Base-by-base conservation (phyloP, 2,888 invertebrate species). In the Drosophila paramelanica region DNA sequence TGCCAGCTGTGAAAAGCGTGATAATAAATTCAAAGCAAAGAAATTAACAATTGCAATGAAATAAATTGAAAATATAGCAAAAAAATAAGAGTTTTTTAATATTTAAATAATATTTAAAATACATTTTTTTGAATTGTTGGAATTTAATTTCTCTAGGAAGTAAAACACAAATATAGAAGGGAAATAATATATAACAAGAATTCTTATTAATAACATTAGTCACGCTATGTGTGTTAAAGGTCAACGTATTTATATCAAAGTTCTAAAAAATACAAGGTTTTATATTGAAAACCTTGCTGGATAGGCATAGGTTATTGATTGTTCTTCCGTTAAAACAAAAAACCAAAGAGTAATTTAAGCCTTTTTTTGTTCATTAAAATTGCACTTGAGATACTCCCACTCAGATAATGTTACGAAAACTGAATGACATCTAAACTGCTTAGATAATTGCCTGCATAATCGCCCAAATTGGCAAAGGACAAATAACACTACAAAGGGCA, bases 401-500 rank as follows among this genome's bases (percentile, higher is more conserved):
- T 13, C 45, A 2, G 14, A 41, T 17, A 10, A 10, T 8, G 7
- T 31, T 31, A 31, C 31, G 14, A 38, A 13, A 31, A 10, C 23
- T 8, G 45, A 43, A n/a, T 46, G 67, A 45, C 50, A 60, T 36
- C 41, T 47, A 3, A 36, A 17, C 5, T 10, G 27, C 39, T 61
- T 56, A 20, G 41, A 42, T 67, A 67, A 67, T 57, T 52, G 47
- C 33, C 53, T 20, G 38, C 31, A 64, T 47, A 41, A 71, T 61
- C 69, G 23, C 4, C 25, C 0, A 47, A 62, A 62, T 52, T 55
- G 50, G 50, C 17, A 14, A 52, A 39, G 33, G 59, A 68, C 53
- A 68, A 68, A 68, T 68, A 53, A 13, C 59, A 6, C 31, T n/a
- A 17, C 42, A 45, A 51, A 67, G 56, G 53, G 58, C 33, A 58